phyloP scores from a whole-genome alignment of 2,888 invertebrate species.

The Apoderus coryli region DNA sequence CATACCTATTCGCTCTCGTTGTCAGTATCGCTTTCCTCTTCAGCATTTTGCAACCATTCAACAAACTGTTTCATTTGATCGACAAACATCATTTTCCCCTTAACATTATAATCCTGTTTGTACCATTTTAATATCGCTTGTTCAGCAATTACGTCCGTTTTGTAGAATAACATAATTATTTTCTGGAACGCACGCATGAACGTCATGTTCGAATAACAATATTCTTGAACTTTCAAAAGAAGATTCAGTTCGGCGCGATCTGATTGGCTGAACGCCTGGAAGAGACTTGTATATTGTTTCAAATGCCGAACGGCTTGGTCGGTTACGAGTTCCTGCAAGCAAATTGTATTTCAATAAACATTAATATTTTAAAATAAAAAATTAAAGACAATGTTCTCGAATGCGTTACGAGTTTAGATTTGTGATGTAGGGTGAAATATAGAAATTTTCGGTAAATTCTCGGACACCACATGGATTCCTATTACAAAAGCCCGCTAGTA shows the following conservation, averaged over 20 bases:
- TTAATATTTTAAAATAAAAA: too few species aligned
- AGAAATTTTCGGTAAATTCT: too few species aligned
- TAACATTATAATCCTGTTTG: conserved; percentile 80
- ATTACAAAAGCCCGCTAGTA: too few species aligned
- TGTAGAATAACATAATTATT: conserved; percentile 91
- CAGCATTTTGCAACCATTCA: conserved; percentile 94
- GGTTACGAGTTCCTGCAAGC: conserved; percentile 64
- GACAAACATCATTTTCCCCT: conserved; percentile 95
- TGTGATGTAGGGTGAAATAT: too few species aligned
- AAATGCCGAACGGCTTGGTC: conserved; percentile 89
- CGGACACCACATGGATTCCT: too few species aligned
- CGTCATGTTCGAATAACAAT: conserved; percentile 97
- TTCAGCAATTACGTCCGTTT: conserved; percentile 89
- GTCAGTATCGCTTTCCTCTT: conserved; percentile 62
- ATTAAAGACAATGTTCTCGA: too few species aligned
- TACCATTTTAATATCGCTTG: conserved; percentile 94
- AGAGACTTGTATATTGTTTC: conserved; percentile 71
- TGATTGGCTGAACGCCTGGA: conserved; percentile 75
- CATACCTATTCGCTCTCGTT: conserved; percentile 30
- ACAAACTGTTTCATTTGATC: conserved; percentile 97
- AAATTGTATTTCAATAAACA: too few species aligned
- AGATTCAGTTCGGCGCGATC: conserved; percentile 79
- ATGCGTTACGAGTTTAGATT: too few species aligned
- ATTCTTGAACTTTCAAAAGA: conserved; percentile 88
- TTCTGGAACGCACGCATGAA: conserved; percentile 98